A percentile compares a stretch with the other conserved stretches of the same genome.
Evolutionary conservation across 2,797 vertebrate species (phyloP).

Genomic region (Pterois miles): DNA sequence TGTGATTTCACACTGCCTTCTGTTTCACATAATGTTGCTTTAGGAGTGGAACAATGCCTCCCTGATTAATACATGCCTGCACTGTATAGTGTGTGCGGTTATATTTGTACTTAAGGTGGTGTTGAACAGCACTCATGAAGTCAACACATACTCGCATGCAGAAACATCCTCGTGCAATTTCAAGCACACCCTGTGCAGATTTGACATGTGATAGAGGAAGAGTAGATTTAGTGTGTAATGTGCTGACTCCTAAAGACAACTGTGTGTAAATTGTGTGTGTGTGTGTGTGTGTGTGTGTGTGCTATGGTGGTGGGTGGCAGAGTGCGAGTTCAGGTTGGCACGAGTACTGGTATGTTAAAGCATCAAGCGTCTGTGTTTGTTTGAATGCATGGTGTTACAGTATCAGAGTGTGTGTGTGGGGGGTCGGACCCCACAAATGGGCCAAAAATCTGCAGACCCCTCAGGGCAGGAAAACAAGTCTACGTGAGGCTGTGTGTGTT

Average conservation of each 20-base stretch:
- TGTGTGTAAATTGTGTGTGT: slow-evolving; percentile 17
- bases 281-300: slow-evolving; percentile 17
- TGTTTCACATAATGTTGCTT: slow-evolving; percentile 53
- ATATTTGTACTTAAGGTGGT: slow-evolving; percentile 9
- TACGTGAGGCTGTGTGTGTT: slow-evolving; percentile 34
- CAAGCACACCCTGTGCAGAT: slow-evolving; percentile 28
- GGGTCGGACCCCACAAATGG: no score
- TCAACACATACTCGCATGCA: slow-evolving; percentile 1
- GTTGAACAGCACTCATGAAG: slow-evolving; percentile 24
- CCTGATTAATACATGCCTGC: slow-evolving; percentile 39
- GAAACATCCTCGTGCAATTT: slow-evolving; percentile 22
- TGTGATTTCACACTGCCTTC: slow-evolving; percentile 59
- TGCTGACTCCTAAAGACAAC: slow-evolving; percentile 39
- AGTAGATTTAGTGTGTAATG: slow-evolving; percentile 46
- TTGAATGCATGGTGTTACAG: slow-evolving; percentile 34
- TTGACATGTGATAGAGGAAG: slow-evolving; percentile 35
- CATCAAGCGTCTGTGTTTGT: slow-evolving; percentile 11
- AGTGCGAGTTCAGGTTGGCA: slow-evolving; percentile 64
- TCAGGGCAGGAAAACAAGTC: no score
- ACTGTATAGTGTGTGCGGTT: background rate
- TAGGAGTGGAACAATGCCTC: slow-evolving; percentile 61
- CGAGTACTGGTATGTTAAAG: slow-evolving; percentile 49
- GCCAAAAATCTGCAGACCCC: no score
- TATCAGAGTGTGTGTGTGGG: slow-evolving; percentile 28
- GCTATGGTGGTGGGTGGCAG: slow-evolving; percentile 56